A percentile compares a stretch with the other conserved stretches of the same genome.
phyloP scores from a whole-genome alignment of 2,797 vertebrate genomes.

The Prionace glauca region DNA sequence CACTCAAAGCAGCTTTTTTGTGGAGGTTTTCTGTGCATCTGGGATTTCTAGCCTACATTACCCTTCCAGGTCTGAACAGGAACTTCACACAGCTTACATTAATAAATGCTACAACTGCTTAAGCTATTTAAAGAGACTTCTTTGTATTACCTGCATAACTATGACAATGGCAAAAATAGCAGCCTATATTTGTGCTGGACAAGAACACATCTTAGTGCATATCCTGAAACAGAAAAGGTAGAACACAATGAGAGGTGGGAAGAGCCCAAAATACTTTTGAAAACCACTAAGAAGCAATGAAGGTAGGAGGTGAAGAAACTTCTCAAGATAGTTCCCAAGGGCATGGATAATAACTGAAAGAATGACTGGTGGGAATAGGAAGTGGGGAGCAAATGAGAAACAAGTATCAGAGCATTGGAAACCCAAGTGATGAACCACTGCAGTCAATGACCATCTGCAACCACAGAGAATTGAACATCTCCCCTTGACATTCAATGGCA shows the following conservation, averaged over 20 bases:
- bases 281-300: too few relatives aligned
- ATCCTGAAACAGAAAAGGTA: too few relatives aligned
- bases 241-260: not conserved
- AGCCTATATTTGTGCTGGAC: not conserved
- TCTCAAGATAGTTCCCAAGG: not conserved
- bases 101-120: not conserved
- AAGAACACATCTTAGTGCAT: not conserved
- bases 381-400: not conserved
- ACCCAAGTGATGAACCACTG: not conserved
- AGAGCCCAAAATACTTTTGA: not conserved
- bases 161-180: not conserved
- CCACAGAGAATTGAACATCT: too few relatives aligned
- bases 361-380: not conserved
- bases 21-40: not conserved
- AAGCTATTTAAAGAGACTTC: not conserved
- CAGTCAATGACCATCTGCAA: too few relatives aligned
- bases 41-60: not conserved
- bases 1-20: not conserved
- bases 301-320: not conserved
- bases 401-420: not conserved
- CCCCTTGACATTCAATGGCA: too few relatives aligned
- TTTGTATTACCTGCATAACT: not conserved
- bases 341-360: not conserved
- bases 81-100: not conserved
- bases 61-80: conserved; percentile 1